Evolutionary conservation across 2,888 invertebrate genomes (phyloP).

Genomic region (Nephrotoma flavescens): DNA sequence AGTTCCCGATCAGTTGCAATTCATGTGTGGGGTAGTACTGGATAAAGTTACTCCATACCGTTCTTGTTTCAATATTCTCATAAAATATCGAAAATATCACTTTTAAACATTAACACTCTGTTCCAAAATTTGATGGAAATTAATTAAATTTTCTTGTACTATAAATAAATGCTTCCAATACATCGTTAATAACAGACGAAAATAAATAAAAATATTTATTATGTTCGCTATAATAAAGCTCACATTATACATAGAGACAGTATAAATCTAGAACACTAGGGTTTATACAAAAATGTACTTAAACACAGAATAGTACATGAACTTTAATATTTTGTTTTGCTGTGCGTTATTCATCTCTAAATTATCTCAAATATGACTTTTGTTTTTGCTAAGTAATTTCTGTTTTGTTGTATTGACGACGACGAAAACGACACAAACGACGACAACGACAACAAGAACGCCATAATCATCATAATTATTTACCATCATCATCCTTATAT

Average conservation of each 20-base stretch:
- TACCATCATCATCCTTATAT: neutral
- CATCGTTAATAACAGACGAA: neutral
- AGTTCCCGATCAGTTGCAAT: no score
- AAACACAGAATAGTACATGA: neutral
- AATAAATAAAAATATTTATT: neutral
- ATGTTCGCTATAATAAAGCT: neutral
- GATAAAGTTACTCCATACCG: no score
- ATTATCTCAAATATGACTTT: neutral
- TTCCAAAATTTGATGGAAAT: neutral
- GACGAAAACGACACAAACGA: neutral
- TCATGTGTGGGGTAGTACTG: no score
- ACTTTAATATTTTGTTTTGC: neutral
- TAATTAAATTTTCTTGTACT: neutral
- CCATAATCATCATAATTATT: neutral
- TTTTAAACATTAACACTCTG: no score
- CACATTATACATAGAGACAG: no score
- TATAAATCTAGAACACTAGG: neutral
- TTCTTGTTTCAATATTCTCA: no score
- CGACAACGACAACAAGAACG: neutral
- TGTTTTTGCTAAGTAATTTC: neutral
- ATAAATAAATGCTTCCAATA: neutral
- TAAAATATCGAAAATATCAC: no score
- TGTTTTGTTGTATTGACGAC: neutral
- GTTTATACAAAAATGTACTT: neutral
- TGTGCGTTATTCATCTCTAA: neutral